Evolutionary conservation across 2,888 invertebrate genomes (phyloP).

Genomic region (Trachelus troglodyta): DNA sequence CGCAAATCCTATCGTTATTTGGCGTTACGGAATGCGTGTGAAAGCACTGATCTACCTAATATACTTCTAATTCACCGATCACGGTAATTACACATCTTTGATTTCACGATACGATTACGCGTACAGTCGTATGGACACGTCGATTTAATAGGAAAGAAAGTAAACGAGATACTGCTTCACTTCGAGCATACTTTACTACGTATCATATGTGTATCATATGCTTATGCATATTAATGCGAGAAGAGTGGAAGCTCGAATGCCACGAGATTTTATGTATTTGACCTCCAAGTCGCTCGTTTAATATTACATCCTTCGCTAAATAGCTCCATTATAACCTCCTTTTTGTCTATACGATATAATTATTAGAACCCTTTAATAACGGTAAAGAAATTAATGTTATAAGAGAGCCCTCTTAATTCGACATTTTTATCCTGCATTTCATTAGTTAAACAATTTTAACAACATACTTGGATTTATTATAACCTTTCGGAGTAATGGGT

Average conservation of each 20-base stretch:
- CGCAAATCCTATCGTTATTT: background rate
- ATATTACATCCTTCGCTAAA: background rate
- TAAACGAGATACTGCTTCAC: background rate
- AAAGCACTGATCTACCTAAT: background rate
- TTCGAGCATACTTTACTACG: background rate
- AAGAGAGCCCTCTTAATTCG: background rate
- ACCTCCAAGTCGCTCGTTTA: background rate
- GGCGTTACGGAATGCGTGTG: background rate
- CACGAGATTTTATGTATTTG: background rate
- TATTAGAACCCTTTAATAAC: background rate
- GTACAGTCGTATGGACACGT: background rate
- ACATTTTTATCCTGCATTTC: background rate
- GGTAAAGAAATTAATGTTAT: too few species aligned
- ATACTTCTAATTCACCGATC: background rate
- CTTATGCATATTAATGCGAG: background rate
- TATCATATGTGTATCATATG: background rate
- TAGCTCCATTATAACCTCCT: background rate
- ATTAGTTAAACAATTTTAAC: background rate
- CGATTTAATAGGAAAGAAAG: background rate
- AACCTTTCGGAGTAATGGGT: background rate
- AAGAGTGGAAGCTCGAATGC: background rate
- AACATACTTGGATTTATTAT: background rate
- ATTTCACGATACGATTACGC: background rate
- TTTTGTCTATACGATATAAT: background rate
- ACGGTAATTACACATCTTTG: background rate